Conservation (phyloP, 2,888 invertebrate genomes). For the Tenodera sinensis region DNA sequence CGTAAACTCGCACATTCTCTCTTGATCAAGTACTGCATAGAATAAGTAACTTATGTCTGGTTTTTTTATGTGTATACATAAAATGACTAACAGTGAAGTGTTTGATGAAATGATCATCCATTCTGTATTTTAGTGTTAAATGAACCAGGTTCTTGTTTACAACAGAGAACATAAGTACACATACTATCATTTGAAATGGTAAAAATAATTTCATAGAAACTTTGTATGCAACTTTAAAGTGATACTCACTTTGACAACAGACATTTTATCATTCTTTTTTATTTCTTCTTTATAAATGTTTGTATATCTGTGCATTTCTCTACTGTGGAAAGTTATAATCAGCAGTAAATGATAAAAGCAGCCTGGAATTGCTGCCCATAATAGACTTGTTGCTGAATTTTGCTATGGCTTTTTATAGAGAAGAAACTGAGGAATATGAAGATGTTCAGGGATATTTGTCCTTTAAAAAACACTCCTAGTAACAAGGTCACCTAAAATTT, state of each 20-base stretch:
- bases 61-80: not conserved
- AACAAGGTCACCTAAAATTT: too few relatives aligned
- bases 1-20: not conserved
- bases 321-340: not conserved
- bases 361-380: too few relatives aligned
- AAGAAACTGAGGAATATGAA: too few relatives aligned
- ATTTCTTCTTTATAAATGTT: not conserved
- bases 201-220: not conserved
- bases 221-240: not conserved
- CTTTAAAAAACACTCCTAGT: too few relatives aligned
- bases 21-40: not conserved
- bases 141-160: not conserved
- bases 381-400: too few relatives aligned
- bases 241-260: not conserved
- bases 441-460: too few relatives aligned
- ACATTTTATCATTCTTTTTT: not conserved
- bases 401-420: too few relatives aligned
- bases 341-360: too few relatives aligned
- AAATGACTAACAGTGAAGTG: not conserved
- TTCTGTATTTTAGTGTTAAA: not conserved
- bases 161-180: not conserved
- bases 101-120: not conserved
- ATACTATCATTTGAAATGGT: not conserved
- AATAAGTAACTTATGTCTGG: not conserved
- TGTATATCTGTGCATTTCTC: not conserved